Base-by-base conservation (phyloP, 2,113 vertebrate genomes). In the Trochalopteron elliotii region DNA sequence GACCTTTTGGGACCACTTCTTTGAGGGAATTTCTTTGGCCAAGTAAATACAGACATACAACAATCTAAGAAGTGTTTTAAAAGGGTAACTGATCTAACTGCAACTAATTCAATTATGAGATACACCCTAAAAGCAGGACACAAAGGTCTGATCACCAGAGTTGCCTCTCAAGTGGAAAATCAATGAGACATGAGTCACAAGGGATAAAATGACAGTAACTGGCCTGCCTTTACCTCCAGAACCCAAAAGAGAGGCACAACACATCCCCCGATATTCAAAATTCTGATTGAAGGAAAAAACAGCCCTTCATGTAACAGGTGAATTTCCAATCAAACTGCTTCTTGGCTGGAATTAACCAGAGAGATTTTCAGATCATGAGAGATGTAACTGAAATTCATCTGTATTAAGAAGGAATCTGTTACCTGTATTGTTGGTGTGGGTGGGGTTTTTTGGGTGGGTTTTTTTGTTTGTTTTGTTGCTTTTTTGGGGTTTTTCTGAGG, bases 131-230 rank as follows among this genome's bases (percentile, higher is more conserved):
- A 74, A 93, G 55, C 37, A 87, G 25, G 21, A 91, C 68, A 77
- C 59, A 81, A 89, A 90, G n/a, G n/a, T 80, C 50, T 94, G 31
- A 74, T 42, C 37, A 70, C 31, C 20, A 82, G 69, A 83, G 67
- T 42, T 92, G 57, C 56, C 37, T 83, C 59, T 86, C 76, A 91
- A 86, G 72, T 81, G 50, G 80, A 89, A 96, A 92, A 95, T 91
- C 87, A 89, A 83, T 69, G 64, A 87, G 75, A 87, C 69, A 18
- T 35, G 59, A 93, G 65, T 77, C 87, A 74, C 64, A 50, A 47
- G 25, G 25, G 55, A 77, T 69, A 77, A 86, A 92, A 49, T 14
- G 12, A 90, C 72, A 93, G n/a, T 40, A 80, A 76, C 76, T 49
- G 15, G 57, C 52, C 35, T 76, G 65, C 27, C 71, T 92, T 90